Evolutionary conservation across 2,113 vertebrate genomes (phyloP).

Genomic region (Aptenodytes forsteri): DNA sequence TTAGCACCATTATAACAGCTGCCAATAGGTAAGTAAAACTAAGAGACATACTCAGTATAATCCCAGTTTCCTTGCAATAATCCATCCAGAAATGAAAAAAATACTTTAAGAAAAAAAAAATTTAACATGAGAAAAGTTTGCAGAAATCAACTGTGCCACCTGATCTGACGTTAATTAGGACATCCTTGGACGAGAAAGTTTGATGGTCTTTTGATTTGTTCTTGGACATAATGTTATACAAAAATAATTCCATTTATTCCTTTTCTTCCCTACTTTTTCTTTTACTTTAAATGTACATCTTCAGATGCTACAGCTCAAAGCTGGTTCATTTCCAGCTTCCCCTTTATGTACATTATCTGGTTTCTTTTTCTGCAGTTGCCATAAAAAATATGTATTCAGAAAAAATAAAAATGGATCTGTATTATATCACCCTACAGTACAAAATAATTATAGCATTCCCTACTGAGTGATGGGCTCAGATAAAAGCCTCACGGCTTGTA

Average conservation of each 20-base stretch:
- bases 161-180: neutral
- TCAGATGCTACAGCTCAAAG: neutral
- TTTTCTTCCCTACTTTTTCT: neutral
- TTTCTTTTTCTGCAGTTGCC: slow-evolving; percentile 23
- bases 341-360: neutral
- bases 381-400: slow-evolving; percentile 48
- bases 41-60: neutral
- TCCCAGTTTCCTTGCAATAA: neutral
- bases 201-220: neutral
- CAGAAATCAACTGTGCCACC: neutral
- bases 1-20: neutral
- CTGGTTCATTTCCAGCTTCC: slow-evolving; percentile 31
- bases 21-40: neutral
- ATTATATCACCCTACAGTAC: slow-evolving; percentile 20
- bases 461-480: slow-evolving; percentile 14
- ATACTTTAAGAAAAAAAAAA: neutral
- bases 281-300: slow-evolving; percentile 23
- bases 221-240: neutral
- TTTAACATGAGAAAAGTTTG: neutral
- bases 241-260: neutral
- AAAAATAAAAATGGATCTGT: slow-evolving; percentile 1
- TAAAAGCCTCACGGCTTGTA: neutral
- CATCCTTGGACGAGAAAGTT: neutral
- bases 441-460: slow-evolving; percentile 42
- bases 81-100: neutral